Conservation (phyloP, 2,888 invertebrate genomes). For the Muschampia plurimacula region DNA sequence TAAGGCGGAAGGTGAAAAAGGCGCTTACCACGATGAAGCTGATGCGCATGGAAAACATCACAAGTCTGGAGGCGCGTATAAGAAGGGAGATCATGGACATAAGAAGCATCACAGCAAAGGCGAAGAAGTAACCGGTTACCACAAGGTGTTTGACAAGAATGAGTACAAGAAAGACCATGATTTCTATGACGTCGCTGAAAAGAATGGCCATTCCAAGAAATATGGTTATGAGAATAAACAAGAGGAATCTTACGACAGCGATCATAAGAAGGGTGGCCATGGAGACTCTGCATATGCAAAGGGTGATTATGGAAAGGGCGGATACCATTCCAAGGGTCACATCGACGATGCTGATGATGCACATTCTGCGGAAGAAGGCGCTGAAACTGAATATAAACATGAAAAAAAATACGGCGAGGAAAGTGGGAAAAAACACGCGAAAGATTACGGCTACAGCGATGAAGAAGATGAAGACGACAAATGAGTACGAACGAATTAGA, state of each 20-base stretch:
- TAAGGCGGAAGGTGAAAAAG: conserved; percentile 83
- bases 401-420: conserved; percentile 84
- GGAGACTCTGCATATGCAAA: conserved; percentile 82
- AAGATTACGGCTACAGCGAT: conserved; percentile 76
- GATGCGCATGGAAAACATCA: conserved; percentile 85
- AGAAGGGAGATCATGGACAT: conserved; percentile 86
- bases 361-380: conserved; percentile 85
- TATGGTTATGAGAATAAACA: conserved; percentile 85
- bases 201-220: conserved; percentile 88
- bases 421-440: conserved; percentile 75
- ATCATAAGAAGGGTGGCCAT: conserved; percentile 83
- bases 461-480: conserved; percentile 59
- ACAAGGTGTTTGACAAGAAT: conserved; percentile 90
- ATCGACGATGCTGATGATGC: conserved; percentile 81
- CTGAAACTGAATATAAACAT: conserved; percentile 83
- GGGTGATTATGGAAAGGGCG: conserved; percentile 83
- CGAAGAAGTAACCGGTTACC: conserved; percentile 89
- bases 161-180: conserved; percentile 92
- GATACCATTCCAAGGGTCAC: conserved; percentile 85
- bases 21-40: conserved; percentile 82
- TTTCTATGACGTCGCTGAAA: conserved; percentile 90
- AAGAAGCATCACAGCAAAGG: conserved; percentile 88
- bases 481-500: conserved; percentile 47
- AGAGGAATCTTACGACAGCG: conserved; percentile 84
- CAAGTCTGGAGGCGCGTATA: conserved; percentile 78